A percentile compares a stretch with the other conserved stretches of the same genome.
Conservation (phyloP, 2,113 vertebrate species). For the Numida meleagris region DNA sequence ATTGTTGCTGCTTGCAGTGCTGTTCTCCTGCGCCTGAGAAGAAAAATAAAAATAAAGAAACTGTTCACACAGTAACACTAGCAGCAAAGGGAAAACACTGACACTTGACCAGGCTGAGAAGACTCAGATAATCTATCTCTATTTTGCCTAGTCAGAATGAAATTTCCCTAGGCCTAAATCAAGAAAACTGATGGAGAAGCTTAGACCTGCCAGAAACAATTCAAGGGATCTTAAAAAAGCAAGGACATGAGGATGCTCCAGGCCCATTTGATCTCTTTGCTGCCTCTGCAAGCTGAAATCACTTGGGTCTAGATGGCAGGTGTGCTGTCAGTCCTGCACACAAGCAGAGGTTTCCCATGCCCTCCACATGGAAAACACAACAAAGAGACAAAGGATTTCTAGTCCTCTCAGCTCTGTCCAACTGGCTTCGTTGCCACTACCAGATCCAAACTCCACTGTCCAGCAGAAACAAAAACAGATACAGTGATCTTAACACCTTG, state of each 20-base stretch:
- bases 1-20: conserved; percentile 1
- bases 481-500: neutral
- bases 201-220: neutral
- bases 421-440: neutral
- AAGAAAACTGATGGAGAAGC: neutral
- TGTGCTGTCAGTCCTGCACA: accelerated
- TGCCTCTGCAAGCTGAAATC: neutral
- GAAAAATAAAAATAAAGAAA: neutral
- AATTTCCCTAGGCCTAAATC: neutral
- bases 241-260: neutral
- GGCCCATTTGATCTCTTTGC: neutral
- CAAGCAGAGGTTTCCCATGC: neutral
- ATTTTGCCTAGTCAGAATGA: neutral
- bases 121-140: neutral
- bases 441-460: neutral
- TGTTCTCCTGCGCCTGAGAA: conserved; percentile 86
- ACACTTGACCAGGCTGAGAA: neutral
- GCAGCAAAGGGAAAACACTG: neutral
- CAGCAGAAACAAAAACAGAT: neutral
- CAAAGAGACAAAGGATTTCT: neutral
- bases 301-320: neutral
- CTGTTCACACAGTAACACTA: neutral
- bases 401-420: neutral
- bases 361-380: no score
- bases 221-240: neutral